phyloP scores from a whole-genome alignment of 2,113 vertebrate species.

The Bubalus kerabau region DNA sequence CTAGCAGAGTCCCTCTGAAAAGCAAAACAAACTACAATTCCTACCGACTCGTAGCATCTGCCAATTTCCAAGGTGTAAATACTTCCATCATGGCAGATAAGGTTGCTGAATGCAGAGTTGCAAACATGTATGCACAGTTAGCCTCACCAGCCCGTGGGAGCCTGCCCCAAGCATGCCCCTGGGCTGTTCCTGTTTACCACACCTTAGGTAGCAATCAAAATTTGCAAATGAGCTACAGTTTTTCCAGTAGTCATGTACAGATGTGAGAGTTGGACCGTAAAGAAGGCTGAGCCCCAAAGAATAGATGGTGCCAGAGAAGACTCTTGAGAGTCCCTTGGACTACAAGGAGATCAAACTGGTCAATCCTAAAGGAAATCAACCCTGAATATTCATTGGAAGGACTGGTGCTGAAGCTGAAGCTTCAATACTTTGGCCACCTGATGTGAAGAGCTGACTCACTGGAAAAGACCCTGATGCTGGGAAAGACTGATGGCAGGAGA shows the following conservation, averaged over 20 bases:
- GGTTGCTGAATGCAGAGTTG: accelerated
- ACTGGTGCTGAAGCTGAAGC: background rate
- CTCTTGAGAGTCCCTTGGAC: background rate
- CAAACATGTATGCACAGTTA: accelerated
- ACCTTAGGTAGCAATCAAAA: accelerated
- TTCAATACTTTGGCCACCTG: background rate
- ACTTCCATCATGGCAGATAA: accelerated
- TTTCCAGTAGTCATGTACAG: background rate
- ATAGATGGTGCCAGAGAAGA: background rate
- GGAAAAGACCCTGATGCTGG: background rate
- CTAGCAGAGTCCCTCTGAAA: background rate
- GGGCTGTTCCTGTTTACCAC: accelerated
- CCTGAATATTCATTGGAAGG: background rate
- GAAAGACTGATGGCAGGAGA: background rate
- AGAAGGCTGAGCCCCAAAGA: background rate
- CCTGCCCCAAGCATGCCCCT: accelerated
- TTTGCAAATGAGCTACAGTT: background rate
- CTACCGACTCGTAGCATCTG: accelerated
- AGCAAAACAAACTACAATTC: background rate
- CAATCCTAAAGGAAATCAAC: background rate
- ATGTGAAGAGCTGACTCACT: background rate
- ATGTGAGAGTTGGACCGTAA: background rate
- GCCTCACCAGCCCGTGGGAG: background rate
- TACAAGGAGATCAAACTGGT: background rate
- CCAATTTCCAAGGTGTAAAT: background rate